Conservation (phyloP, 2,797 vertebrate species). For the Clarias pachynema region DNA sequence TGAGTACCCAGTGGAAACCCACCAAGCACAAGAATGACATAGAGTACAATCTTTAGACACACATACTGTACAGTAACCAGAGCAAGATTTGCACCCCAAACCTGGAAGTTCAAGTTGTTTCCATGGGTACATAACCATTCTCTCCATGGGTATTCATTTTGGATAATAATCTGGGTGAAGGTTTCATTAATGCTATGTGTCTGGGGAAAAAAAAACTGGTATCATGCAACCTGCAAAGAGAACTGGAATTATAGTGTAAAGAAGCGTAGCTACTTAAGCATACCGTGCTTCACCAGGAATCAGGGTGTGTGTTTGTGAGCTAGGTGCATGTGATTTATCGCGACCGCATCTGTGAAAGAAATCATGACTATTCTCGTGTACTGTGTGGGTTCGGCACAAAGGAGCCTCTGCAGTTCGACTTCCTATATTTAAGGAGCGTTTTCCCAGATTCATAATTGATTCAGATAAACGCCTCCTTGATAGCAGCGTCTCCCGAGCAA, state of each 20-base stretch:
- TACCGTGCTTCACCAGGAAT: neutral
- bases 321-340: neutral
- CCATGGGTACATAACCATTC: too few species aligned
- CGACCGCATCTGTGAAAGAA: neutral
- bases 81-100: too few species aligned
- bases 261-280: neutral
- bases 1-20: too few species aligned
- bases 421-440: neutral
- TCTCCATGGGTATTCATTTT: neutral
- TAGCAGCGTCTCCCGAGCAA: constrained; percentile 3
- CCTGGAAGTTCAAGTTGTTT: too few species aligned
- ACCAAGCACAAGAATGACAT: too few species aligned
- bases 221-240: neutral
- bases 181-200: neutral
- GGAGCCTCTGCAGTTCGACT: neutral
- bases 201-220: neutral
- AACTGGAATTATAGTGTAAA: neutral
- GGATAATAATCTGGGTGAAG: neutral
- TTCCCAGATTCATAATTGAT: neutral
- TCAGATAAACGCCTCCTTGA: neutral
- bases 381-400: neutral
- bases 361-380: neutral
- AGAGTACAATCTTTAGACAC: too few species aligned
- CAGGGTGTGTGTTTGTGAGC: neutral
- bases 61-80: too few species aligned